A percentile compares a stretch with the other conserved stretches of the same genome.
Conservation (phyloP, 2,888 invertebrate genomes). For the Chymomyza fuscimana region DNA sequence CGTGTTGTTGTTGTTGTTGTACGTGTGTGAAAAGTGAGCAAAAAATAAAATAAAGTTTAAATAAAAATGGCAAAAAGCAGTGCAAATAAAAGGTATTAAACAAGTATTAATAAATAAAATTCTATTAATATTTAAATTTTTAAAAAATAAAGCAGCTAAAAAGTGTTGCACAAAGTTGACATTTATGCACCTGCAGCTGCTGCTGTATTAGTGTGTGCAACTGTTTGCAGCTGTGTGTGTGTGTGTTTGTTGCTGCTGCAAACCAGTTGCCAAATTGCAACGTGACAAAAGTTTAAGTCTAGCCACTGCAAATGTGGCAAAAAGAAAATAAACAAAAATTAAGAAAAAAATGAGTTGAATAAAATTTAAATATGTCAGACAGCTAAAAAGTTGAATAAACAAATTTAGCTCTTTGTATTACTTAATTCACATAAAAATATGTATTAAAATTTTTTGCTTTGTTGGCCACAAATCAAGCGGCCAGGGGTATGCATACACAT, state of each 20-base stretch:
- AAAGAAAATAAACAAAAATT: conserved; percentile 24
- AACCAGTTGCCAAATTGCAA: conserved; percentile 72
- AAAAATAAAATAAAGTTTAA: conserved; percentile 34
- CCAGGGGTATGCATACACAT: not conserved
- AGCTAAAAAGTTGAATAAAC: conserved; percentile 4
- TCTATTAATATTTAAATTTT: conserved; percentile 30
- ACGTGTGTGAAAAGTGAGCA: conserved; percentile 66
- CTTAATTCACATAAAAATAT: conserved; percentile 1
- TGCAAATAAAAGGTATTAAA: conserved; percentile 59
- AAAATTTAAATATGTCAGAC: not conserved
- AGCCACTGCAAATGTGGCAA: conserved; percentile 42
- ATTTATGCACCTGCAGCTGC: conserved; percentile 64
- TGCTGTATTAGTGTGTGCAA: conserved; percentile 21
- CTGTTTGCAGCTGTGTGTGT: conserved; percentile 14
- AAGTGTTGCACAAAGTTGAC: conserved; percentile 39
- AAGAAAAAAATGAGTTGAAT: conserved; percentile 8
- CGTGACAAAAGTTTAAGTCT: conserved; percentile 53
- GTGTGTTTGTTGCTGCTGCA: conserved; percentile 65
- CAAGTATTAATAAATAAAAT: conserved; percentile 24
- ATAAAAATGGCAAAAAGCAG: conserved; percentile 41
- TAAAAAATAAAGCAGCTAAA: not conserved
- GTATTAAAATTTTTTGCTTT: conserved; percentile 10
- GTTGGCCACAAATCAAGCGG: conserved; percentile 20
- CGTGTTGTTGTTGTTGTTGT: conserved; percentile 40
- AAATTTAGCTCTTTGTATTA: not conserved